Evolutionary conservation across 2,797 vertebrate genomes (phyloP).

Genomic region (Anabacerthia variegaticeps): DNA sequence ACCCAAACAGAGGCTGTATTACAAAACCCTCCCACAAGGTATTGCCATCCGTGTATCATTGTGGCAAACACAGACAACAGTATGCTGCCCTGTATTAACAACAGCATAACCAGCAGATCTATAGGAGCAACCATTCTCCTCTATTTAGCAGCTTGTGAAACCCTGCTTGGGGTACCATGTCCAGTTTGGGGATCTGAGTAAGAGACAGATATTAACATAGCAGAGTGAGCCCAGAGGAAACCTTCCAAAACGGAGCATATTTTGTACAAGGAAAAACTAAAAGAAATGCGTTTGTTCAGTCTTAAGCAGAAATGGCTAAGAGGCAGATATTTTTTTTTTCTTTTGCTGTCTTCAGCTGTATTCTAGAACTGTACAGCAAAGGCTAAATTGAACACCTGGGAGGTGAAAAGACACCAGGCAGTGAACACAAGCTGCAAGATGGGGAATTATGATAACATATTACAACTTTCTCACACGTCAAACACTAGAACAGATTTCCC

Average conservation of each 20-base stretch:
- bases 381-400: not conserved
- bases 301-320: not conserved
- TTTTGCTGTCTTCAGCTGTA: not conserved
- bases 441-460: fast-evolving
- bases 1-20: not conserved
- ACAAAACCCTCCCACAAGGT: not conserved
- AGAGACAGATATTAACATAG: not conserved
- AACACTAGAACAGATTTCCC: not conserved
- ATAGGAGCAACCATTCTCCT: fast-evolving
- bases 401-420: not conserved
- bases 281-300: not conserved
- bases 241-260: fast-evolving
- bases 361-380: not conserved
- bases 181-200: not conserved
- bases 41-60: fast-evolving
- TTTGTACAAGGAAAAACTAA: not conserved
- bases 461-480: not conserved
- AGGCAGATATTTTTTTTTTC: not conserved
- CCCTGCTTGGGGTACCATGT: not conserved
- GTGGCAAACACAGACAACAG: not conserved
- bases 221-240: not conserved
- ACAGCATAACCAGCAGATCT: not conserved
- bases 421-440: not conserved
- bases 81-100: not conserved
- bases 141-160: not conserved